Base-by-base conservation (phyloP, 2,113 vertebrate genomes). In the Dryoscopus gambensis region DNA sequence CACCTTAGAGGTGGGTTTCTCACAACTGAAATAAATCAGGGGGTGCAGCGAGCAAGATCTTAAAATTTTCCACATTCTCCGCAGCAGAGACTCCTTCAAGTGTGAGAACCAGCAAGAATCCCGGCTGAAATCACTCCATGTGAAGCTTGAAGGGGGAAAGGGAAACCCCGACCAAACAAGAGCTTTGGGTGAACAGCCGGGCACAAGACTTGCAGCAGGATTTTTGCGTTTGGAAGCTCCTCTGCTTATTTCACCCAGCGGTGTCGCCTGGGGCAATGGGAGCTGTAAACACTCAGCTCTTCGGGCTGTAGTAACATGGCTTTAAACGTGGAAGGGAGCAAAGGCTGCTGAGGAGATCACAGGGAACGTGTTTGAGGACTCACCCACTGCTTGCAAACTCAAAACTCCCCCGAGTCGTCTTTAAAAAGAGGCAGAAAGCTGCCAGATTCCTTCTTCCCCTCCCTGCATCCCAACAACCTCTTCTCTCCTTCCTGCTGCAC, bases 51-150 rank as follows among this genome's bases (percentile, higher is more conserved):
- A 62, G 30, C 0, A 5, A 33, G 44, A 16, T 40, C 22, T 65
- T 73, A 10, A 57, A 49, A 28, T 42, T 9, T 68, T 11, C 39
- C 4, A 4, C 4, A 0, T 50, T 85, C 4, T 3, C 73, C 0
- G 0, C 19, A n/a, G 53, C 73, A 50, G 55, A 59, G 44, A 9
- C 33, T 73, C 49, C 49, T 73, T 25, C 63, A 15, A 39, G 57
- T 6, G 55, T 31, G 64, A 73, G 46, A 44, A 18, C 3, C 9
- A 62, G 50, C 35, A 74, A 50, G 67, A 46, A 6, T 5, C 87
- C 60, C 20, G 40, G 15, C 28, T 53, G 44, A 21, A 81, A 57
- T 69, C 19, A 17, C 33, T 42, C 33, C 11, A 4, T 5, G 13
- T 8, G 40, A 84, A 56, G 11, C n/a, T 20, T 24, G 42, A 64